phyloP scores from a whole-genome alignment of 2,797 vertebrate genomes.

The Muscicapa striata region DNA sequence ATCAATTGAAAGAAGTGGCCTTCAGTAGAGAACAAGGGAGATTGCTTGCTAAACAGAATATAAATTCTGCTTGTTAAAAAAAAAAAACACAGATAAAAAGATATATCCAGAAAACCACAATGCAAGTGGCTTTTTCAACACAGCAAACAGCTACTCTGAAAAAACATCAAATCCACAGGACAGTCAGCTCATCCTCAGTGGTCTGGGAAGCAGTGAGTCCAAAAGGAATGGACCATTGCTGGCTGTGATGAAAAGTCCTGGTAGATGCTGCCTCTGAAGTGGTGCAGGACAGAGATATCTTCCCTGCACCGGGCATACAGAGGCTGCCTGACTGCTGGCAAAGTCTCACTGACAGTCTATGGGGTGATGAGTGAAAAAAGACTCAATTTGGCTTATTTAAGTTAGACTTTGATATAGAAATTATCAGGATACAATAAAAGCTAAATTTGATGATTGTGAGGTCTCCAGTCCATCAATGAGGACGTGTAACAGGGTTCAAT shows the following conservation, averaged over 20 bases:
- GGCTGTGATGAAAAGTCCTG: not conserved
- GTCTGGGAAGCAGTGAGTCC: not conserved
- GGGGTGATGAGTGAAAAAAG: not conserved
- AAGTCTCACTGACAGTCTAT: not conserved
- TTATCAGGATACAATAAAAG: not conserved
- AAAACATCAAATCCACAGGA: not conserved
- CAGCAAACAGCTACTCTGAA: not conserved
- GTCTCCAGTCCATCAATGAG: not conserved
- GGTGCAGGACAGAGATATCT: not conserved
- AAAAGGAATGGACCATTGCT: not conserved
- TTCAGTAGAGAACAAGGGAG: not conserved
- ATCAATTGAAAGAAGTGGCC: not conserved
- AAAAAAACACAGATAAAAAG: not conserved
- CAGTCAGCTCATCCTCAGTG: not conserved
- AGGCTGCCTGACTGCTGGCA: not conserved
- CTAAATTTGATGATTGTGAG: not conserved
- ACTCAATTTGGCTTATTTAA: not conserved
- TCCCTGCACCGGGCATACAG: not conserved
- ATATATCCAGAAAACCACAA: not conserved
- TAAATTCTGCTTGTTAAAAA: not conserved
- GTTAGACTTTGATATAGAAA: not conserved
- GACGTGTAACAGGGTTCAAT: not conserved
- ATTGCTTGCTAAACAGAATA: not conserved
- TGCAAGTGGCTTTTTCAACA: not conserved
- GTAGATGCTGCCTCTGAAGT: not conserved